Conservation (phyloP, 2,797 vertebrate genomes). For the Lacerta bilineata region DNA sequence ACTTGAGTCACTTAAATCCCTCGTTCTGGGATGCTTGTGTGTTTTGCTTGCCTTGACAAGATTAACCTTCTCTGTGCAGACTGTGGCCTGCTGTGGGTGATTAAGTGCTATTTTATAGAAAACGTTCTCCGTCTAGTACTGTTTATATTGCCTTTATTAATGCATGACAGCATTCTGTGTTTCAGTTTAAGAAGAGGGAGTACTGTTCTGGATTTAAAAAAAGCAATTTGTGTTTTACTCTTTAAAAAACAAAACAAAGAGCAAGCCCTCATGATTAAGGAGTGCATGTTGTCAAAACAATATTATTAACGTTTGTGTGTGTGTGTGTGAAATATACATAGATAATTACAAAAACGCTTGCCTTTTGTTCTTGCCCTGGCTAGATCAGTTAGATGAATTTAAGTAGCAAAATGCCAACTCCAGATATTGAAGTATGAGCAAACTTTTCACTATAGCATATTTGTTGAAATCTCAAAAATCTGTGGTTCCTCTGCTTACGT, state of each 20-base stretch:
- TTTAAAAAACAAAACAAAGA: constrained; percentile 1
- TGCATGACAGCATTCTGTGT: constrained; percentile 18
- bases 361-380: not conserved
- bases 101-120: constrained; percentile 39
- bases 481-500: not conserved
- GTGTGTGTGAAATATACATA: too few relatives aligned
- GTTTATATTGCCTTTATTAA: constrained; percentile 29
- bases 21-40: constrained; percentile 26
- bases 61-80: constrained; percentile 32
- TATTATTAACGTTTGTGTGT: not conserved
- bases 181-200: constrained; percentile 10
- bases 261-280: not conserved
- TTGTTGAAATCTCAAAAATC: not conserved
- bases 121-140: constrained; percentile 16
- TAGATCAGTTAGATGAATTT: not conserved
- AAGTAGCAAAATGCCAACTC: not conserved
- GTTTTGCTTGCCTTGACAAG: constrained; percentile 35
- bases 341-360: too few relatives aligned
- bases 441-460: not conserved
- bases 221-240: not conserved
- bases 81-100: constrained; percentile 34
- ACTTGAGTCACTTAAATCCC: constrained; percentile 38
- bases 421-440: not conserved
- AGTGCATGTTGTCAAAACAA: not conserved
- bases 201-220: not conserved